These are phyloP conservation scores for Sarotherodon lohbergeri DNA, from an alignment of 2,113 vertebrate species.

Conservation along the genomic window DNA sequence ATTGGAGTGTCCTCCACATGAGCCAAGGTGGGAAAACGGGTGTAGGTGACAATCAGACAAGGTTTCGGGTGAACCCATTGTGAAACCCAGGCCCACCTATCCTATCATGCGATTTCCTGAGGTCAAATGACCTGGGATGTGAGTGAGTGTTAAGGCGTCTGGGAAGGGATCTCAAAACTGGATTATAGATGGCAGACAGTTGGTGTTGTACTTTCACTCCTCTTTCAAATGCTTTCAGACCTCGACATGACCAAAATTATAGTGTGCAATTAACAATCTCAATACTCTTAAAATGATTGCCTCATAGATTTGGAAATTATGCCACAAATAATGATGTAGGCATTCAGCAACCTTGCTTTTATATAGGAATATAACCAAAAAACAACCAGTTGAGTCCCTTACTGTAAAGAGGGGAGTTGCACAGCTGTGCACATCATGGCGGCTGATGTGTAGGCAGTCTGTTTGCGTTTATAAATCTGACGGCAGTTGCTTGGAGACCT, in stretches of 20 bases:
- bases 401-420: background rate
- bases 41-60: background rate
- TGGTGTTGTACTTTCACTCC: accelerated
- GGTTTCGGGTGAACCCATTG: background rate
- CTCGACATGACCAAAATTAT: background rate
- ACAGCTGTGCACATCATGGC: background rate
- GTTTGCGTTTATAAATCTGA: background rate
- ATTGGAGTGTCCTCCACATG: background rate
- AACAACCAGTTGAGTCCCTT: background rate
- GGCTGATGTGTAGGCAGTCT: accelerated
- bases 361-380: background rate
- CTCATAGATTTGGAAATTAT: background rate
- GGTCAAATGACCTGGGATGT: background rate
- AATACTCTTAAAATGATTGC: background rate
- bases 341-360: background rate
- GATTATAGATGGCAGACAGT: background rate
- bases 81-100: background rate
- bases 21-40: background rate
- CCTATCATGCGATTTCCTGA: background rate
- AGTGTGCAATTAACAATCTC: background rate
- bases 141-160: background rate
- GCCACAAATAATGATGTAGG: background rate
- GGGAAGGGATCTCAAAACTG: background rate
- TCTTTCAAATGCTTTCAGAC: background rate
- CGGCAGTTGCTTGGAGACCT: background rate